Evolutionary conservation across 2,113 vertebrate species (phyloP).

Genomic region (Odontesthes bonariensis): DNA sequence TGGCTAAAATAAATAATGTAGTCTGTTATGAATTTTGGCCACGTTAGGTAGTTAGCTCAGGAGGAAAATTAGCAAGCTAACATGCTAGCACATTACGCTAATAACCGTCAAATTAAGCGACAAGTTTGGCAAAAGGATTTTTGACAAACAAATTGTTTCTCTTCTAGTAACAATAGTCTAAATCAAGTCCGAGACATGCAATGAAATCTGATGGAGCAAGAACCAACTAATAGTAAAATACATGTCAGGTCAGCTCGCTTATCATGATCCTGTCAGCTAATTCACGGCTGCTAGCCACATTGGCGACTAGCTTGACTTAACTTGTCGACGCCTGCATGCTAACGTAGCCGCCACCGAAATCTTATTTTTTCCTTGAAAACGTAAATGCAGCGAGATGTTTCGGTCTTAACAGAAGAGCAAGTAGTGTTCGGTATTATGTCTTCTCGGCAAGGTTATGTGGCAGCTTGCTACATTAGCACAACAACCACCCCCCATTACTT

Average conservation of each 20-base stretch:
- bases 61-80: slow-evolving; percentile 37
- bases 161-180: not conserved
- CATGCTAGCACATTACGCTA: slow-evolving; percentile 34
- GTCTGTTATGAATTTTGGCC: not conserved
- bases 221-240: slow-evolving; percentile 14
- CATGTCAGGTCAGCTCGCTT: slow-evolving; percentile 40
- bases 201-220: not conserved
- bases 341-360: slow-evolving; percentile 6
- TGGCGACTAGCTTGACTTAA: slow-evolving; percentile 48
- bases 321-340: slow-evolving; percentile 36
- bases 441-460: slow-evolving; percentile 64
- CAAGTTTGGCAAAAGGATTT: slow-evolving; percentile 30
- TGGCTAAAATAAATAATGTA: slow-evolving; percentile 5
- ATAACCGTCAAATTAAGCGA: slow-evolving; percentile 44
- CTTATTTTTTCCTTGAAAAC: slow-evolving; percentile 1
- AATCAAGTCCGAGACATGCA: not conserved
- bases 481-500: slow-evolving; percentile 70
- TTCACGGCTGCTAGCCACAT: slow-evolving; percentile 60
- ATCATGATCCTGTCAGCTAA: slow-evolving; percentile 69
- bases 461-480: slow-evolving; percentile 73
- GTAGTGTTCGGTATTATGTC: not conserved
- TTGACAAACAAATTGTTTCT: not conserved
- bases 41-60: slow-evolving; percentile 24
- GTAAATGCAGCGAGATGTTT: not conserved
- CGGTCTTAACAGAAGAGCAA: not conserved